A percentile compares a stretch with the other conserved stretches of the same genome.
Conservation (phyloP, 2,797 vertebrate genomes). For the Pelobates cultripes region DNA sequence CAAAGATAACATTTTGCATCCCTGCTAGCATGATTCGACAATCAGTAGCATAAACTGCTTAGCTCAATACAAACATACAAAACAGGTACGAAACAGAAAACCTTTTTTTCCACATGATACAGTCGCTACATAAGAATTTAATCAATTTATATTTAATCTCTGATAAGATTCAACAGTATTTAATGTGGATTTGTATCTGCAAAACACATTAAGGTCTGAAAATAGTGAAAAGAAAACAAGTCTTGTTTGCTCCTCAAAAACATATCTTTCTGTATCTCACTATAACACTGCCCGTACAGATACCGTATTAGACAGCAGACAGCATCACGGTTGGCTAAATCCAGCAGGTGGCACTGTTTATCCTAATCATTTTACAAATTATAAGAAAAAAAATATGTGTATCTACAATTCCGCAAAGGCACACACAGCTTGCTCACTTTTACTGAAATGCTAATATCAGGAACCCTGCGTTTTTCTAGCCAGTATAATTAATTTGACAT, state of each 20-base stretch:
- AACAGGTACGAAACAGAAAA: no score
- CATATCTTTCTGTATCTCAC: no score
- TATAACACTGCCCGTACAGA: no score
- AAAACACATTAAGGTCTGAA: no score
- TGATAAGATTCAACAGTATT: not conserved
- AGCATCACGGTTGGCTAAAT: not conserved
- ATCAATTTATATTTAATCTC: not conserved
- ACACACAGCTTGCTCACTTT: not conserved
- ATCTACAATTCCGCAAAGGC: not conserved
- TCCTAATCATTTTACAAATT: not conserved
- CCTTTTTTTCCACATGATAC: no score
- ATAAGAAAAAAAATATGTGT: not conserved
- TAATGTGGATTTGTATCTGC: not conserved
- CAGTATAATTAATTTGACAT: conserved; percentile 34
- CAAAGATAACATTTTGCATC: no score
- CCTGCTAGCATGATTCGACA: no score
- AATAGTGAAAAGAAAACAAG: no score
- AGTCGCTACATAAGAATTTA: no score
- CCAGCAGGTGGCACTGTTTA: conserved; percentile 47
- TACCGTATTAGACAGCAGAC: not conserved
- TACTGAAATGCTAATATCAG: conserved; percentile 2
- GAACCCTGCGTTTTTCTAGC: conserved; percentile 10
- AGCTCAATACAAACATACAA: no score
- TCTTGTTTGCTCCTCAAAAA: no score
- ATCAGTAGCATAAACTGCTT: no score